phyloP scores from a whole-genome alignment of 53 echinoderm and acorn worm genomes.

The Echinarachnius parma region DNA sequence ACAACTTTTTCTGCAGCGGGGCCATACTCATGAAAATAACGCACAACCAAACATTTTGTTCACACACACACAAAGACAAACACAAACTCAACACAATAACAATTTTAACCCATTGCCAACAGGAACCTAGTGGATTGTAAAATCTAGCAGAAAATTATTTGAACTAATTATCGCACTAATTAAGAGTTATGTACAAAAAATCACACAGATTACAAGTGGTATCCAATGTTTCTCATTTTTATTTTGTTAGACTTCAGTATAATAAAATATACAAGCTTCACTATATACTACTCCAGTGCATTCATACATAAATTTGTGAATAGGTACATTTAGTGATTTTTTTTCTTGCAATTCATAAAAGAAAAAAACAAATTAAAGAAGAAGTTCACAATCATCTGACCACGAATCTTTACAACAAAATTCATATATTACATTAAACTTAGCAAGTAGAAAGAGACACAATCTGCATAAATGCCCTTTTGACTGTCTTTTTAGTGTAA shows the following conservation, averaged over 20 bases:
- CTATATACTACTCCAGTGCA: constrained; percentile 47
- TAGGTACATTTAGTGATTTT: constrained; percentile 23
- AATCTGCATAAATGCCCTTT: too few species aligned
- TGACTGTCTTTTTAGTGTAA: too few species aligned
- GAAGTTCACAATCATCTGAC: too few species aligned
- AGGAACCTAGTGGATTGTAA: neutral
- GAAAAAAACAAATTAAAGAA: too few species aligned
- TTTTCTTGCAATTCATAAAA: neutral
- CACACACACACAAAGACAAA: constrained; percentile 1
- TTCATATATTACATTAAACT: too few species aligned
- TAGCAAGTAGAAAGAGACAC: too few species aligned
- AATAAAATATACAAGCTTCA: constrained; percentile 56
- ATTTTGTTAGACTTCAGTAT: constrained; percentile 55
- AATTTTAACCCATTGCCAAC: neutral
- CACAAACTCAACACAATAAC: neutral
- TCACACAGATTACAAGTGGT: neutral
- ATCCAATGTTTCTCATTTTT: constrained; percentile 36
- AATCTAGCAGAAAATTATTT: neutral
- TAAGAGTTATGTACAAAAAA: neutral
- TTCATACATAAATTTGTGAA: constrained; percentile 45
- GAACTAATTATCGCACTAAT: neutral
- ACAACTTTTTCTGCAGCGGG: too few species aligned
- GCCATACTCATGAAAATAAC: too few species aligned
- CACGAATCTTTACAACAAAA: too few species aligned
- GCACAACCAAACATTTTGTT: too few species aligned